Evolutionary conservation across 1,140 invertebrate species (phyloP).

Genomic region (Apis dorsata): DNA sequence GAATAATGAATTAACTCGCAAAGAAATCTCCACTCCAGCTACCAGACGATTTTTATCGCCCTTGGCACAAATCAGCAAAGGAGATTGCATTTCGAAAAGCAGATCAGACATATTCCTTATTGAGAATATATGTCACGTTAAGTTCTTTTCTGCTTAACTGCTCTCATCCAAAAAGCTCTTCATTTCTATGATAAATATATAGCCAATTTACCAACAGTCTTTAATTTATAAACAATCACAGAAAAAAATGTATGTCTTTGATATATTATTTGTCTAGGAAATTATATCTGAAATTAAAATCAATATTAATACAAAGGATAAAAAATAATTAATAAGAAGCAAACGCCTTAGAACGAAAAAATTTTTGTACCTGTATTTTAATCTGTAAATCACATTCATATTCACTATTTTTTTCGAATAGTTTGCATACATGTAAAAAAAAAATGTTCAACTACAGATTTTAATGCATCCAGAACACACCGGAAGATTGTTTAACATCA

Average conservation of each 20-base stretch:
- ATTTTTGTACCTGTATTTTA: conserved; percentile 38
- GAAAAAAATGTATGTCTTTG: background rate
- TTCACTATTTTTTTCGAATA: background rate
- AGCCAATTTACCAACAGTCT: background rate
- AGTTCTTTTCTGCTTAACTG: conserved; percentile 14
- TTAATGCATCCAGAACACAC: conserved; percentile 8
- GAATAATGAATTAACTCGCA: conserved; percentile 42
- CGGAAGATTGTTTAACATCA: background rate
- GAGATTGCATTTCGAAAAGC: conserved; percentile 54
- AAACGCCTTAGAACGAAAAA: background rate
- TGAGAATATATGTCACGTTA: conserved; percentile 45
- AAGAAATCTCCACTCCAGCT: conserved; percentile 39
- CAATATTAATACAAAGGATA: background rate
- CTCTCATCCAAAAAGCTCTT: conserved; percentile 32
- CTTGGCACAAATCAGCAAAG: conserved; percentile 67
- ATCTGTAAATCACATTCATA: conserved; percentile 23
- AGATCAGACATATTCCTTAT: conserved; percentile 49
- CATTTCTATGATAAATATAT: conserved; percentile 37
- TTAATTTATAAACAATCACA: background rate
- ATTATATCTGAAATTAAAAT: conserved; percentile 9
- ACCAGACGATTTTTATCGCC: conserved; percentile 66
- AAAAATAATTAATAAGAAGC: background rate
- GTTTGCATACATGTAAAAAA: background rate
- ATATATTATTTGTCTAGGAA: background rate
- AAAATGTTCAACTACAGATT: background rate